Percentiles rank a stretch among this genome's conserved stretches.
These are phyloP conservation scores for Sebastes diaconus DNA, from an alignment of 2,797 vertebrate genomes.

Conservation along the genomic window DNA sequence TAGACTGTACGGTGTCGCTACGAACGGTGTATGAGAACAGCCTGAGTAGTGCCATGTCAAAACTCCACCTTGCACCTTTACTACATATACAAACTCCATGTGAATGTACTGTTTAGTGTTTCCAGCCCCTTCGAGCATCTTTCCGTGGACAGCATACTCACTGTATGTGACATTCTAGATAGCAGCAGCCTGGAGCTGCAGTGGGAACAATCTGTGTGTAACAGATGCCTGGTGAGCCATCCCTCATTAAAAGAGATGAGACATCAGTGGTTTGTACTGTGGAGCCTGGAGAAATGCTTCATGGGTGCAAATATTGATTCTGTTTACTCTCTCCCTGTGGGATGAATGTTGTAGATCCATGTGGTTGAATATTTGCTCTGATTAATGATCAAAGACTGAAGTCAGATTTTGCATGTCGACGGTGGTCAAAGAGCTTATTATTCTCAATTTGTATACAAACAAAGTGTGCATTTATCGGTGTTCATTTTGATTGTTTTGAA, in stretches of 20 bases:
- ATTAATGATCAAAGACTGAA: slow-evolving; percentile 59
- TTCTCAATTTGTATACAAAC: background rate
- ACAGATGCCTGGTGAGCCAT: slow-evolving; percentile 57
- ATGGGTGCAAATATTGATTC: slow-evolving; percentile 76
- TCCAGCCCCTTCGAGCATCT: background rate
- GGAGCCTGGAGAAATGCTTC: slow-evolving; percentile 62
- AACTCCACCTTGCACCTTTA: background rate
- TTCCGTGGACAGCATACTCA: slow-evolving; percentile 13
- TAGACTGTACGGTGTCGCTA: no score
- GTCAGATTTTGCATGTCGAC: slow-evolving; percentile 8
- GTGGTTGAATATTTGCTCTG: slow-evolving; percentile 55
- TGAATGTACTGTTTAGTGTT: background rate
- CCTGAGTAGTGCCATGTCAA: background rate
- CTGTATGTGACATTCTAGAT: slow-evolving; percentile 47
- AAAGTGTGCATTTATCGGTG: background rate
- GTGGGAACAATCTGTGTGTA: slow-evolving; percentile 57
- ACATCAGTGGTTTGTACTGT: slow-evolving; percentile 51
- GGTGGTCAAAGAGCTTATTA: background rate
- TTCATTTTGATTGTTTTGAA: background rate
- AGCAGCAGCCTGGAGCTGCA: slow-evolving; percentile 42
- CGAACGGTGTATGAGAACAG: no score
- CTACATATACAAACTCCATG: background rate
- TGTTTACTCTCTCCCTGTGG: slow-evolving; percentile 58
- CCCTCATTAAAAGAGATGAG: slow-evolving; percentile 72
- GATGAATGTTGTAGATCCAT: slow-evolving; percentile 48